Evolutionary conservation across 92 coral and sea anemone species (phyloP), one percentile per base, ranked within the genome.

Genomic region (Phenganax marumi): DNA sequence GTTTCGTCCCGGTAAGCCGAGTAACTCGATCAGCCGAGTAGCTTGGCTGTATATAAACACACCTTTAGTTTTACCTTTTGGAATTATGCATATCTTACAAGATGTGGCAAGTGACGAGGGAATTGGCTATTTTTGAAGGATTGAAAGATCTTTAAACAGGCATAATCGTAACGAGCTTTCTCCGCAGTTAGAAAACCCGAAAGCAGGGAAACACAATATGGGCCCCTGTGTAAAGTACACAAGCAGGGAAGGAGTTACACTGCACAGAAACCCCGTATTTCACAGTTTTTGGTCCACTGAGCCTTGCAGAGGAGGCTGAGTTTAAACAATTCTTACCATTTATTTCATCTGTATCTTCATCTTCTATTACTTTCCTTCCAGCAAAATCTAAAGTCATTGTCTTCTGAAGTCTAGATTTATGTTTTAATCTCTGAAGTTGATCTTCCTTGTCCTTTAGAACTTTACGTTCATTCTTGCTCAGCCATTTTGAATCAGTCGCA

Each of bases 381-480:
- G 97, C 96, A 89, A 96, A 96, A 84, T 96, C 99, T 49, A 96
- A 90, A 8, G 99, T 96, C 18, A 96, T 84, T 50, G 92, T 96
- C 91, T 85, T 89, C 76, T 96, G 85, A 71, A 87, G 86, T 17
- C 97, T 81, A 9, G 97, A 92, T 52, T 90, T 85, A 92, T 90
- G 90, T 12, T 91, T 89, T 54, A 90, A 88, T 50, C 90, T 89
- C 64, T 91, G 84, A 46, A 92, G 64, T 58, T 89, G 91, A 47
- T 89, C 90, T 82, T 96, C 97, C 73, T 91, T 96, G 76, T 82
- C 87, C 77, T 87, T 90, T 50, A 92, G 52, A 52, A 85, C 79
- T 65, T 89, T 88, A 46, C 91, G 84, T 56, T 96, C 97, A 61
- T 92, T 83, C 61, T 89, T 78, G 33, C 91, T 87, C 66, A 96